Percentiles rank a stretch among this genome's conserved stretches.
phyloP scores from a whole-genome alignment of 2,888 invertebrate genomes.

The Didymodactylos carnosus region DNA sequence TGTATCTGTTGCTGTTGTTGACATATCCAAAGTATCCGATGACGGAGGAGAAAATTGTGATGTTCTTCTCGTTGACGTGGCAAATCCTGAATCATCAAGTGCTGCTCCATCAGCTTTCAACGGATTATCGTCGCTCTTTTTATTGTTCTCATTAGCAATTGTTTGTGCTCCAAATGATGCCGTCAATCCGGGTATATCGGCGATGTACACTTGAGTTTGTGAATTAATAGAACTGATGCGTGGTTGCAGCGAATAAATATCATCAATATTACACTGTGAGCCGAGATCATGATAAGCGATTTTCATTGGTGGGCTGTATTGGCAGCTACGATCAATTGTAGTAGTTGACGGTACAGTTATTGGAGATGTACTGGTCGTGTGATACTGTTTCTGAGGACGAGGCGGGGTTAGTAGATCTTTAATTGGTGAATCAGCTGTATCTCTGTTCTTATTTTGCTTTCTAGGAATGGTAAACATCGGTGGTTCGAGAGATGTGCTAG shows the following conservation, averaged over 20 bases:
- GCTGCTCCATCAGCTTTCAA: too few species aligned
- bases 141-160: neutral
- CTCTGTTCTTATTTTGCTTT: neutral
- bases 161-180: neutral
- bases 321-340: neutral
- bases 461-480: too few species aligned
- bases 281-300: neutral
- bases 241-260: too few species aligned
- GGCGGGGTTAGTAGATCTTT: too few species aligned
- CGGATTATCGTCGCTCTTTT: too few species aligned
- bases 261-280: neutral
- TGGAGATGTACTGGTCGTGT: neutral
- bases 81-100: neutral
- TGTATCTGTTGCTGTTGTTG: too few species aligned
- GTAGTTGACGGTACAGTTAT: neutral
- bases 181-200: neutral
- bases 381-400: neutral
- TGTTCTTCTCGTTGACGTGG: too few species aligned
- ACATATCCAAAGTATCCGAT: too few species aligned
- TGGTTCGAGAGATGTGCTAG: too few species aligned
- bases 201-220: neutral
- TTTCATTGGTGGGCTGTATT: neutral
- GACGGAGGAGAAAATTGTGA: neutral
- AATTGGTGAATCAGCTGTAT: neutral
- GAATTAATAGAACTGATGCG: neutral